Percentiles rank a stretch among this genome's conserved stretches.
These are phyloP conservation scores for Drosophila rellima DNA, from an alignment of 2,888 invertebrate genomes.

Conservation along the genomic window DNA sequence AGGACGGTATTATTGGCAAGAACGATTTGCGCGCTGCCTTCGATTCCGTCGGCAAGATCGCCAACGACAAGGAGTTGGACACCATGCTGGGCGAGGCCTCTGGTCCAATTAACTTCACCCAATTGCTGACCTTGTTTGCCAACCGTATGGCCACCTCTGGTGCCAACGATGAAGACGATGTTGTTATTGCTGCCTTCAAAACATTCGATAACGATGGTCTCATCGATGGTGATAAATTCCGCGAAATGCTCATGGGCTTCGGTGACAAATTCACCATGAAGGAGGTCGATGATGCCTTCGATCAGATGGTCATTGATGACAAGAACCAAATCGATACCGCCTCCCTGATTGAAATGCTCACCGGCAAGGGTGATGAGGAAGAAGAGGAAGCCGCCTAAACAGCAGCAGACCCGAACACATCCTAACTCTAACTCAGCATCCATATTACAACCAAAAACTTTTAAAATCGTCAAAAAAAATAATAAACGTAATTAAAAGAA, in stretches of 20 bases:
- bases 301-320: slow-evolving; percentile 96
- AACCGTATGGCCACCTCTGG: slow-evolving; percentile 96
- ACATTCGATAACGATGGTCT: slow-evolving; percentile 95
- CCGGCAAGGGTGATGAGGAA: slow-evolving; percentile 94
- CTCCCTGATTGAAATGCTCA: slow-evolving; percentile 94
- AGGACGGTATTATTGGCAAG: slow-evolving; percentile 96
- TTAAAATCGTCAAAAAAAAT: slow-evolving; percentile 78
- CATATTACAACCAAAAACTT: slow-evolving; percentile 68
- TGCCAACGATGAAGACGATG: slow-evolving; percentile 95
- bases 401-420: slow-evolving; percentile 79
- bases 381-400: slow-evolving; percentile 87
- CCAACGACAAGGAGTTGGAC: slow-evolving; percentile 95
- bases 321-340: slow-evolving; percentile 95
- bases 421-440: slow-evolving; percentile 78
- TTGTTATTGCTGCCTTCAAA: slow-evolving; percentile 96
- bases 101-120: slow-evolving; percentile 98
- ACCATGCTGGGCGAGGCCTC: slow-evolving; percentile 95
- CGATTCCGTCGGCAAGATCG: slow-evolving; percentile 96
- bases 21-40: slow-evolving; percentile 96
- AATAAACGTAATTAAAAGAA: slow-evolving; percentile 81
- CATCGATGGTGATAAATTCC: slow-evolving; percentile 95
- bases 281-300: slow-evolving; percentile 96
- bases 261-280: slow-evolving; percentile 96
- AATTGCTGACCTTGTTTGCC: slow-evolving; percentile 96
- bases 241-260: slow-evolving; percentile 96